A percentile compares a stretch with the other conserved stretches of the same genome.
These are phyloP conservation scores for Zygaena filipendulae DNA, from an alignment of 2,888 invertebrate species.

Conservation along the genomic window DNA sequence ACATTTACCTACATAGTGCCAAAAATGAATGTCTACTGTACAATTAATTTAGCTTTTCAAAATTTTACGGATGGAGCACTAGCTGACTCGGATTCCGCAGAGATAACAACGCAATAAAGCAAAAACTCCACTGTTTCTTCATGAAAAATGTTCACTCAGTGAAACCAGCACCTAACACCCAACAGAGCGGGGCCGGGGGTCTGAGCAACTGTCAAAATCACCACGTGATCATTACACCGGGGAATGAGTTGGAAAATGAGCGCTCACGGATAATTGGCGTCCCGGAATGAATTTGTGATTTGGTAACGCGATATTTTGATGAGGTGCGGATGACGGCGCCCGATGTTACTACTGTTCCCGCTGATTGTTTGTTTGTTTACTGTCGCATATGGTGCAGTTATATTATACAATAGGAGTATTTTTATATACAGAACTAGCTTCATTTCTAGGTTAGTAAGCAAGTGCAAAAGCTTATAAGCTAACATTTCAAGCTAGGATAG, in stretches of 20 bases:
- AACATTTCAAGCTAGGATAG: too few relatives aligned
- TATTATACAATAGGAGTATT: too few relatives aligned
- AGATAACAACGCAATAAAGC: conserved; percentile 9
- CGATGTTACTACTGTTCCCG: conserved; percentile 7
- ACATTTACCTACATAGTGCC: too few relatives aligned
- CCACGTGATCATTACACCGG: conserved; percentile 63
- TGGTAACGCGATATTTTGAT: conserved; percentile 64
- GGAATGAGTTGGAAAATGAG: conserved; percentile 63
- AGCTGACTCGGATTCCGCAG: too few relatives aligned
- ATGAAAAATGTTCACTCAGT: conserved; percentile 15
- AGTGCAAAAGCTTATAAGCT: too few relatives aligned
- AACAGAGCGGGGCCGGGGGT: conserved; percentile 24
- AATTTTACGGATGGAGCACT: too few relatives aligned
- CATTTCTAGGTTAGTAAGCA: too few relatives aligned
- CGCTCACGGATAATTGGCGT: conserved; percentile 59
- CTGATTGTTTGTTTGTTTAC: conserved; percentile 4
- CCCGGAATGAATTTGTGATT: conserved; percentile 57
- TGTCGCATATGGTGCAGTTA: not conserved
- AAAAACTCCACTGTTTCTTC: conserved; percentile 2
- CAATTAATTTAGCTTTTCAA: too few relatives aligned
- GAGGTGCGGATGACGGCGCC: conserved; percentile 43
- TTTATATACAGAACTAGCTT: too few relatives aligned
- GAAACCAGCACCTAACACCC: conserved; percentile 20
- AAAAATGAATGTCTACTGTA: too few relatives aligned
- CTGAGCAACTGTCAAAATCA: conserved; percentile 60